A percentile compares a stretch with the other conserved stretches of the same genome.
phyloP scores from a whole-genome alignment of 2,113 vertebrate species.

The Bungarus multicinctus region DNA sequence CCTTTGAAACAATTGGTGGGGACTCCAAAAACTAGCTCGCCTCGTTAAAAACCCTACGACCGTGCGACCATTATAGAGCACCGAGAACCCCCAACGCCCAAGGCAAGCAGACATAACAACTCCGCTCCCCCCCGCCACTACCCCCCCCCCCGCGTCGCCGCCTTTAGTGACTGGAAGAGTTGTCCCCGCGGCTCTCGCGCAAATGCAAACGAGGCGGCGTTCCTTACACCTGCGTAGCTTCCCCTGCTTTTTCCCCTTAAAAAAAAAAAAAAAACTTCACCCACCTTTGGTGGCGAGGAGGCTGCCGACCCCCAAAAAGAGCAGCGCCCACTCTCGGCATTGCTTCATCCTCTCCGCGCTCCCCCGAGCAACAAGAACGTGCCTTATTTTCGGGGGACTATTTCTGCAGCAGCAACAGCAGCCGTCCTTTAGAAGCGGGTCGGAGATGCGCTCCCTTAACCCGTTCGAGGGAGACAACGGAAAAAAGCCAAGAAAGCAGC shows the following conservation, averaged over 20 bases:
- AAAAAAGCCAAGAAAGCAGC: neutral
- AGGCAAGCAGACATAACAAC: constrained; percentile 4
- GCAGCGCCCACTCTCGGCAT: constrained; percentile 18
- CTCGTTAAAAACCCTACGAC: neutral
- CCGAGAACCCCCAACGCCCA: neutral
- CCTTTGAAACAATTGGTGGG: neutral
- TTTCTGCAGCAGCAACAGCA: neutral
- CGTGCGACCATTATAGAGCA: neutral
- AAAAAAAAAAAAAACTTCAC: constrained; percentile 33
- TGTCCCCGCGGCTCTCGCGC: neutral
- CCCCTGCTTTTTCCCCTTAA: neutral
- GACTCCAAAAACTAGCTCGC: neutral
- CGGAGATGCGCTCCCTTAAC: neutral
- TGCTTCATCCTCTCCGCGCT: constrained; percentile 33
- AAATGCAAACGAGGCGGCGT: neutral
- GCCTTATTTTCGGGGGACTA: neutral
- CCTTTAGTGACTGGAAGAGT: neutral
- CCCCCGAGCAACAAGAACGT: neutral
- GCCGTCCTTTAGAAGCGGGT: neutral
- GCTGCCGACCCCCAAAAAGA: constrained; percentile 58
- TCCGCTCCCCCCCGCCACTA: fast-evolving
- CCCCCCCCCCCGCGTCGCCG: neutral
- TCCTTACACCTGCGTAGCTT: neutral
- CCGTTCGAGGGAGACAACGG: neutral
- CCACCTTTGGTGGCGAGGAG: constrained; percentile 70